These are phyloP conservation scores for Zelostemma sp. DNA, from an alignment of 1,140 invertebrate genomes.

Conservation along the genomic window DNA sequence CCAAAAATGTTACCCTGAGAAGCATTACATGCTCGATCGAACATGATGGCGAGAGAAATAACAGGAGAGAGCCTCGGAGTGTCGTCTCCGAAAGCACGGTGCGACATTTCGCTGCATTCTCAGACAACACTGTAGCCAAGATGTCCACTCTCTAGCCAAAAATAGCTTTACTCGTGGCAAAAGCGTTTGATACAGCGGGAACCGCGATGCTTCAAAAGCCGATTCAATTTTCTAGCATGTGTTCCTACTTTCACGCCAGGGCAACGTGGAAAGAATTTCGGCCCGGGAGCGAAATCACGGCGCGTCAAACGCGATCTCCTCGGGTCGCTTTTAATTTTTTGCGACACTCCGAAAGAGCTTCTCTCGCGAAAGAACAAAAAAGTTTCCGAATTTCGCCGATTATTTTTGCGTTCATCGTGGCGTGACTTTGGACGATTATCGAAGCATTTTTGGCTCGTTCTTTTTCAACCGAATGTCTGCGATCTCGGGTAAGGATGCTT, in stretches of 20 bases:
- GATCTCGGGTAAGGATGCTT: too few species aligned
- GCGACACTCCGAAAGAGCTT: too few species aligned
- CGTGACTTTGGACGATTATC: slow-evolving; percentile 51
- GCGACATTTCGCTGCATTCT: slow-evolving; percentile 45
- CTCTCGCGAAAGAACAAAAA: too few species aligned
- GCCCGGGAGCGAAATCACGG: slow-evolving; percentile 16
- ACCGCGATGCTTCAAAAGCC: slow-evolving; percentile 32
- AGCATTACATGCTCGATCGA: slow-evolving; percentile 21
- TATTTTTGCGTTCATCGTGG: slow-evolving; percentile 34
- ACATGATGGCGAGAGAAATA: slow-evolving; percentile 36
- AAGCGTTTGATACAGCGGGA: slow-evolving; percentile 17
- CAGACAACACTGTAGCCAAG: slow-evolving; percentile 39
- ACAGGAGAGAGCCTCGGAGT: slow-evolving; percentile 17
- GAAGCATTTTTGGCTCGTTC: slow-evolving; percentile 40
- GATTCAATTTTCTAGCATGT: slow-evolving; percentile 42
- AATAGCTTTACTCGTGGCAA: slow-evolving; percentile 44
- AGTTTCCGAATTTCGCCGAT: too few species aligned
- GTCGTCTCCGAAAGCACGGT: slow-evolving; percentile 32
- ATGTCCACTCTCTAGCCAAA: slow-evolving; percentile 40
- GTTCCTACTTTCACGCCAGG: slow-evolving; percentile 27
- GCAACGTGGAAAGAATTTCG: background rate
- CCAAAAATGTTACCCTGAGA: too few species aligned
- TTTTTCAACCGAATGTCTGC: too few species aligned
- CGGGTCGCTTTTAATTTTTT: background rate
- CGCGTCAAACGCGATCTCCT: slow-evolving; percentile 18